Evolutionary conservation across 2,113 vertebrate species (phyloP).

Genomic region (Archilochus colubris): DNA sequence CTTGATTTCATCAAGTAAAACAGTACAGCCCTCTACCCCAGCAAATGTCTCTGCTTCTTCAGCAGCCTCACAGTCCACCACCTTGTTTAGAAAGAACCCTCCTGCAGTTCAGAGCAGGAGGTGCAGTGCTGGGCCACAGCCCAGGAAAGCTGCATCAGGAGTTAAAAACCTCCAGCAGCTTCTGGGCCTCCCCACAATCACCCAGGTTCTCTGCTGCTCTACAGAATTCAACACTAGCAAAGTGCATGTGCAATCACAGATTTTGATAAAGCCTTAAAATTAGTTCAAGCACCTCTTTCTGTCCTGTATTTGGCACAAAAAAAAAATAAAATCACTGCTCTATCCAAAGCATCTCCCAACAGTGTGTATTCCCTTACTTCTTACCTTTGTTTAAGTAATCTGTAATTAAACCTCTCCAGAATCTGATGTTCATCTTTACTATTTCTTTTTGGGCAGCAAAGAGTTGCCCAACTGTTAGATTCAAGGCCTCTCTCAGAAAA

Average conservation of each 20-base stretch:
- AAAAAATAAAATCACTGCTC: neutral
- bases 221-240: neutral
- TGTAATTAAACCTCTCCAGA: neutral
- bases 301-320: neutral
- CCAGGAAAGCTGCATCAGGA: neutral
- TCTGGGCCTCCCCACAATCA: neutral
- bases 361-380: neutral
- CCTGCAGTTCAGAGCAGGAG: no score
- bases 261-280: neutral
- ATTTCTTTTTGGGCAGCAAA: neutral
- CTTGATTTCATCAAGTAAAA: neutral
- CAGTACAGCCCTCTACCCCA: neutral
- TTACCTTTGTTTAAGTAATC: neutral
- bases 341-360: neutral
- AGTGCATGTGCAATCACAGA: fast-evolving
- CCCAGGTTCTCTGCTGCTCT: neutral
- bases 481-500: neutral
- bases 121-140: neutral
- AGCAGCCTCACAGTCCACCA: neutral
- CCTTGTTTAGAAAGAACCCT: neutral
- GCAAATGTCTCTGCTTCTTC: neutral
- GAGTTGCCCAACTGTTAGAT: neutral
- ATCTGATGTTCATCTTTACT: neutral
- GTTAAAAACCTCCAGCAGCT: neutral
- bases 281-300: neutral